Evolutionary conservation across 2,113 vertebrate species (phyloP).

Genomic region (Aptenodytes patagonicus): DNA sequence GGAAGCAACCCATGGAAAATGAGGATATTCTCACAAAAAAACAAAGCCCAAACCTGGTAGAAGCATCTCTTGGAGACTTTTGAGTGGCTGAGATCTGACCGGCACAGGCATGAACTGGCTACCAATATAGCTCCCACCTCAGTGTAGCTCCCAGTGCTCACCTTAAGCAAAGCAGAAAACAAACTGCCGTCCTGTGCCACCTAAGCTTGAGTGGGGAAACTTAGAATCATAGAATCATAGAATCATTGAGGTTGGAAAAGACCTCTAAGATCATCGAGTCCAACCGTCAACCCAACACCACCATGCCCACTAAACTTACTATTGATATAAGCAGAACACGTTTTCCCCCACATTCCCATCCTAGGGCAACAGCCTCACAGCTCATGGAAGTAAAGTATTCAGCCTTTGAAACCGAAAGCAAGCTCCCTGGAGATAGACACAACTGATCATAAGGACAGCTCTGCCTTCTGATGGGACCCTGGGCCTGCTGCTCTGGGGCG

Average conservation of each 20-base stretch:
- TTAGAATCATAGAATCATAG: no score
- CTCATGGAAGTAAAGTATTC: neutral
- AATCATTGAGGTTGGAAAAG: no score
- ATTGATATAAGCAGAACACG: neutral
- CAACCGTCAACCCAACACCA: no score
- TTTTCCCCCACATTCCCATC: neutral
- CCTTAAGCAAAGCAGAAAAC: neutral
- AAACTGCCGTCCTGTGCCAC: neutral
- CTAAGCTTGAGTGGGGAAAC: neutral
- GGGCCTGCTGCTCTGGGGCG: neutral
- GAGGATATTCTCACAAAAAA: neutral
- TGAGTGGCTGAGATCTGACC: neutral
- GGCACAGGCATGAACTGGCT: neutral
- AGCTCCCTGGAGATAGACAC: neutral
- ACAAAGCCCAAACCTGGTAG: neutral
- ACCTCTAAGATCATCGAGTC: no score
- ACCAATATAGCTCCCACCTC: neutral
- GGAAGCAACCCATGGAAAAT: neutral
- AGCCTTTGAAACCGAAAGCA: neutral
- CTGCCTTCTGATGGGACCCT: neutral
- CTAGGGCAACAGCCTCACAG: neutral
- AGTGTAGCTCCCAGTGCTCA: neutral
- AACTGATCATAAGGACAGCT: neutral
- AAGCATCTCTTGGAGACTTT: neutral
- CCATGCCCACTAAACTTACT: neutral